A percentile compares a stretch with the other conserved stretches of the same genome.
Conservation (phyloP, 1,140 invertebrate genomes). For the Laodelphax striatellus region DNA sequence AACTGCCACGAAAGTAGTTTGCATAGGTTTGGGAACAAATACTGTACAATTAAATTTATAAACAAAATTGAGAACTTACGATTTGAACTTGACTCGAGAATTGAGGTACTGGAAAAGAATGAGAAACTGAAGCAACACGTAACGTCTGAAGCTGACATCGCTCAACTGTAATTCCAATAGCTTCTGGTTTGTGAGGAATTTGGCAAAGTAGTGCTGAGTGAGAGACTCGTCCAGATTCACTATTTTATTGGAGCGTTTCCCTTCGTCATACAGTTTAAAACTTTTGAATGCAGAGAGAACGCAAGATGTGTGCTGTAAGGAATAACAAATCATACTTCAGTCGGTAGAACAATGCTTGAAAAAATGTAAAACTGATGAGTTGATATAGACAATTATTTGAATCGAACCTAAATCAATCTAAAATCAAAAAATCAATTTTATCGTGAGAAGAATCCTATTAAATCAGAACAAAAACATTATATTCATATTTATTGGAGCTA, state of each 20-base stretch:
- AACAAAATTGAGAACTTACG: constrained; percentile 50
- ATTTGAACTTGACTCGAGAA: constrained; percentile 85
- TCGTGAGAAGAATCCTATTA: no score
- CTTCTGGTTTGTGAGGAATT: constrained; percentile 97
- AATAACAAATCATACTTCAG: not conserved
- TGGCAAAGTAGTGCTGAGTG: constrained; percentile 77
- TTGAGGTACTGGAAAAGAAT: constrained; percentile 94
- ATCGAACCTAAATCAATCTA: no score
- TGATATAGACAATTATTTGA: no score
- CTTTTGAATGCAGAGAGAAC: constrained; percentile 81
- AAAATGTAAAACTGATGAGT: no score
- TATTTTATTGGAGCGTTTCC: constrained; percentile 29
- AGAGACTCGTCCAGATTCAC: not conserved
- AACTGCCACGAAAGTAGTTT: no score
- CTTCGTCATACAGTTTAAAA: constrained; percentile 69
- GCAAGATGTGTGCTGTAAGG: constrained; percentile 64
- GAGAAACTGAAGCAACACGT: constrained; percentile 88
- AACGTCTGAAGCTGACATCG: constrained; percentile 91
- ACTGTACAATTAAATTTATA: no score
- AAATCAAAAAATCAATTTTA: no score
- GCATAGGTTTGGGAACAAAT: no score
- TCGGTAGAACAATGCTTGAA: no score
- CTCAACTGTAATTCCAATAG: constrained; percentile 88
- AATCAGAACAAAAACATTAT: no score
- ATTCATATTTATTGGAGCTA: no score